Conservation (phyloP, 2,888 invertebrate species). For the Selenia dentaria region DNA sequence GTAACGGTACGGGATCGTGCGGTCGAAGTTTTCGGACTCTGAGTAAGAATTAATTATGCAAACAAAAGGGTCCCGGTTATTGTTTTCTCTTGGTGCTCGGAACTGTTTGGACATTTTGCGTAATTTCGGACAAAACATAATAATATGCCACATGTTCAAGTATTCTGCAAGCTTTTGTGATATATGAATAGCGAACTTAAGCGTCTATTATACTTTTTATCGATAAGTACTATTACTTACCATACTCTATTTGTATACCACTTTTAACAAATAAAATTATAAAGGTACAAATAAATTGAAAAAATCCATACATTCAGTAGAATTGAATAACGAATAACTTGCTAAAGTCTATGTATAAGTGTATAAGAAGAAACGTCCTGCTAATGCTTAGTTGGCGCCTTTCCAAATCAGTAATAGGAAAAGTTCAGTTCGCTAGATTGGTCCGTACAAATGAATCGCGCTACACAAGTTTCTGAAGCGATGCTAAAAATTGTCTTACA, state of each 20-base stretch:
- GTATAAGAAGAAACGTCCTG: conserved; percentile 33
- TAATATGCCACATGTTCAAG: conserved; percentile 47
- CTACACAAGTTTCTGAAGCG: conserved; percentile 19
- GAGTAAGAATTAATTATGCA: conserved; percentile 75
- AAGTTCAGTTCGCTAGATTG: conserved; percentile 44
- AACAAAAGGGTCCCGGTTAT: conserved; percentile 69
- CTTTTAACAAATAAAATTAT: no score
- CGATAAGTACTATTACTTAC: no score
- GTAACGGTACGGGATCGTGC: conserved; percentile 70
- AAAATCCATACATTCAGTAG: no score
- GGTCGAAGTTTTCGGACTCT: conserved; percentile 67
- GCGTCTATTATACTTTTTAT: conserved; percentile 2
- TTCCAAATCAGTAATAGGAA: conserved; percentile 51
- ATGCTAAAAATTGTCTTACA: conserved; percentile 12
- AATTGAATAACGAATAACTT: conserved; percentile 14
- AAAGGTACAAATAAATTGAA: no score
- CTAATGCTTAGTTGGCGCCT: conserved; percentile 44
- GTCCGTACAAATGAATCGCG: conserved; percentile 39
- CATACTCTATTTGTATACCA: no score
- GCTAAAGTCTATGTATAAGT: conserved; percentile 32
- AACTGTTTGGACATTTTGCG: conserved; percentile 81
- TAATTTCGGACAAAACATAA: conserved; percentile 67
- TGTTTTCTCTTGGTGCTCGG: conserved; percentile 63
- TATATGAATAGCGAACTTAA: conserved; percentile 1
- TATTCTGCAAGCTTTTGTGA: conserved; percentile 22